phyloP scores from a whole-genome alignment of 2,113 vertebrate species.

The Burhinus bistriatus region DNA sequence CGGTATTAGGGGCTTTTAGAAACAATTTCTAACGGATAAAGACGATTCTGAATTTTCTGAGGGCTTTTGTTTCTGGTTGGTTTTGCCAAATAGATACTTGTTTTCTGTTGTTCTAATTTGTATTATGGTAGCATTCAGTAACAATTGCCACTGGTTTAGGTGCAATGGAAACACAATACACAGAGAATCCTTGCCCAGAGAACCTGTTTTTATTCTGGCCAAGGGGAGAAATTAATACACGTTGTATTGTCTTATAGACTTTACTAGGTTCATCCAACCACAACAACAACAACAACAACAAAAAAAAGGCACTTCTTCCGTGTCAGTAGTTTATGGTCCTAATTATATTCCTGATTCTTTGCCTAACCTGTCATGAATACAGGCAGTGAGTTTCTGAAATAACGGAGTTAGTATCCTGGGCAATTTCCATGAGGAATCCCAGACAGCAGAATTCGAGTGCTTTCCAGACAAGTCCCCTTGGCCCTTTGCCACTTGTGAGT shows the following conservation, averaged over 20 bases:
- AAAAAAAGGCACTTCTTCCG: not conserved
- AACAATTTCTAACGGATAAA: not conserved
- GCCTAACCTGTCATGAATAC: not conserved
- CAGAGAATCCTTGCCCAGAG: not conserved
- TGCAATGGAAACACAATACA: not conserved
- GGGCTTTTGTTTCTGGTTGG: slow-evolving; percentile 3
- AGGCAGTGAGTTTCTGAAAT: not conserved
- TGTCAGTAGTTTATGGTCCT: not conserved
- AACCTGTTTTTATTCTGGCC: not conserved
- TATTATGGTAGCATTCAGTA: not conserved
- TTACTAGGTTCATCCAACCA: not conserved
- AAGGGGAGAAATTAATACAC: not conserved
- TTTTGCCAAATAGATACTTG: slow-evolving; percentile 22
- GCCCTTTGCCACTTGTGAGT: not conserved
- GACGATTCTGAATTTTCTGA: not conserved
- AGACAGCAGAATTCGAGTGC: not conserved
- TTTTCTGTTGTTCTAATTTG: not conserved
- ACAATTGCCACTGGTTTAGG: fast-evolving
- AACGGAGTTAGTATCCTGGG: not conserved
- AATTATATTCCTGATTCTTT: not conserved
- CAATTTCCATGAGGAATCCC: not conserved
- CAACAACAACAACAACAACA: not conserved
- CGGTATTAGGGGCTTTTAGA: not conserved
- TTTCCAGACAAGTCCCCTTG: not conserved
- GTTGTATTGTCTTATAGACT: not conserved